These are phyloP conservation scores for Trichopria drosophilae DNA, from an alignment of 2,888 invertebrate genomes.

Conservation along the genomic window DNA sequence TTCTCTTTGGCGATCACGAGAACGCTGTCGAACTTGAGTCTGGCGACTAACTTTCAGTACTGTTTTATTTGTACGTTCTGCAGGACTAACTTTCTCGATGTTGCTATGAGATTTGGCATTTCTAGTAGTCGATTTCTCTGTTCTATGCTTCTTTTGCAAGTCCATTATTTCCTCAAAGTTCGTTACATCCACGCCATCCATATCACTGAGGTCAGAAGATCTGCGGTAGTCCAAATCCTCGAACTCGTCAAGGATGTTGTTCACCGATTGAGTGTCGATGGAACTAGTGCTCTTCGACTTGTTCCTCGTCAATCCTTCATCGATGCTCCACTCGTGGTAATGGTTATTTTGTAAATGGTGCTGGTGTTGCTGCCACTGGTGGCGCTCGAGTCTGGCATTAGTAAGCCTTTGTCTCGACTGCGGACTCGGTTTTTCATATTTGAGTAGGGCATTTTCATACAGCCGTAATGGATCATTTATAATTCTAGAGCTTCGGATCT, in stretches of 20 bases:
- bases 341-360: slow-evolving; percentile 36
- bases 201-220: slow-evolving; percentile 49
- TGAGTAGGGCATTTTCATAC: slow-evolving; percentile 41
- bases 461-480: slow-evolving; percentile 39
- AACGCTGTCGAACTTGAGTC: slow-evolving; percentile 48
- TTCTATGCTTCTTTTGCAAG: slow-evolving; percentile 37
- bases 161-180: slow-evolving; percentile 49
- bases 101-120: slow-evolving; percentile 5
- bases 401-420: slow-evolving; percentile 33
- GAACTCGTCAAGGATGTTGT: slow-evolving; percentile 52
- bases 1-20: slow-evolving; percentile 43
- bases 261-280: slow-evolving; percentile 51
- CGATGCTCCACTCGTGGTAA: slow-evolving; percentile 49
- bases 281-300: slow-evolving; percentile 51
- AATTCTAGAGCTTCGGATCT: slow-evolving; percentile 11
- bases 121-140: slow-evolving; percentile 14
- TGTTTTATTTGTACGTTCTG: slow-evolving; percentile 28
- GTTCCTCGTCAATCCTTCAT: slow-evolving; percentile 44
- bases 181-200: slow-evolving; percentile 39
- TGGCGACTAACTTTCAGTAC: slow-evolving; percentile 47
- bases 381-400: slow-evolving; percentile 27
- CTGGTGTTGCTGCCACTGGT: slow-evolving; percentile 37
- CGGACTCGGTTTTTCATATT: slow-evolving; percentile 40
- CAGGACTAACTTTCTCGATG: neutral
- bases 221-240: slow-evolving; percentile 48